phyloP scores from a whole-genome alignment of 2,113 vertebrate genomes.

The Megaceryle maxima region DNA sequence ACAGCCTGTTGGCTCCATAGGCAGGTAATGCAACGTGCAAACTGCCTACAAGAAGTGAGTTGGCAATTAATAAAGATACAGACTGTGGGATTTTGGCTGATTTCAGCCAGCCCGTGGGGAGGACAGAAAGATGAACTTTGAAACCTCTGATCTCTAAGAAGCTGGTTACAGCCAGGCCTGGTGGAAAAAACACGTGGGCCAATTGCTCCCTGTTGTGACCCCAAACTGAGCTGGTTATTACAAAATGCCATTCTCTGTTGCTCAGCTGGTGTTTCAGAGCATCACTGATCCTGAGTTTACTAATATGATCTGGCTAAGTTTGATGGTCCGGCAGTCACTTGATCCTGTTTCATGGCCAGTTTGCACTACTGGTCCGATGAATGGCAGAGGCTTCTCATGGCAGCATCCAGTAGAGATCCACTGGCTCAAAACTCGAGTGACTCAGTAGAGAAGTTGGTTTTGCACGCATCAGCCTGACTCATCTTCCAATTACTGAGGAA shows the following conservation, averaged over 20 bases:
- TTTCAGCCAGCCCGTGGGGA: not conserved
- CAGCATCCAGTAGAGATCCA: not conserved
- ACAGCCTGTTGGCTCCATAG: not conserved
- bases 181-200: not conserved
- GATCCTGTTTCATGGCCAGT: not conserved
- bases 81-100: not conserved
- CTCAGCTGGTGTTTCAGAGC: not conserved
- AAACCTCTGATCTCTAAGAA: not conserved
- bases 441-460: not conserved
- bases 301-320: not conserved
- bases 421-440: not conserved
- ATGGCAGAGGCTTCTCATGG: not conserved
- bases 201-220: not conserved
- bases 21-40: not conserved
- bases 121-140: not conserved
- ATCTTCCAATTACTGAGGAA: not conserved
- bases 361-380: not conserved
- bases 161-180: not conserved
- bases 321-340: not conserved
- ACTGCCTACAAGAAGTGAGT: not conserved
- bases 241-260: not conserved
- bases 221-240: not conserved
- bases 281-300: not conserved
- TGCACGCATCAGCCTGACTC: not conserved
- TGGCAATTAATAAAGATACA: not conserved